Evolutionary conservation across 2,113 vertebrate species (phyloP).

Genomic region (cattle (Bos taurus)): DNA sequence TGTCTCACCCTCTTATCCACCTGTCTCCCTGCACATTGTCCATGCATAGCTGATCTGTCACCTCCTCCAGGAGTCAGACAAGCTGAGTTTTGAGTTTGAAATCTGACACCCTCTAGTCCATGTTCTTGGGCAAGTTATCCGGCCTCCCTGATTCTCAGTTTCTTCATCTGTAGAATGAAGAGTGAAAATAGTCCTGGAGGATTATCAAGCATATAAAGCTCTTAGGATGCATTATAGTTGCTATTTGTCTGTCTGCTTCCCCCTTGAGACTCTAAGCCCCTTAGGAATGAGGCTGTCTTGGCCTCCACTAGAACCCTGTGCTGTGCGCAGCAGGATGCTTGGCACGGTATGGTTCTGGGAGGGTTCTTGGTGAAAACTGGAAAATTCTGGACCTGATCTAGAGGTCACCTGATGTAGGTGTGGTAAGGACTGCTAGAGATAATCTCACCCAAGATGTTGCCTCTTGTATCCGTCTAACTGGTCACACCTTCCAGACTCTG

Average conservation of each 20-base stretch:
- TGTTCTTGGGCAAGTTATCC: neutral
- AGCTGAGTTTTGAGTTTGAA: neutral
- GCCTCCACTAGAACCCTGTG: neutral
- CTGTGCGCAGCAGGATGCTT: neutral
- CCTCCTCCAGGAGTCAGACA: neutral
- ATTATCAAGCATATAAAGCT: neutral
- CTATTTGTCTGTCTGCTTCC: neutral
- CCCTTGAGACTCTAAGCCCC: neutral
- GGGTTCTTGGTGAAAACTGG: neutral
- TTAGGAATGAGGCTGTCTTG: neutral
- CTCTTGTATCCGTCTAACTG: neutral
- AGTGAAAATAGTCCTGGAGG: neutral
- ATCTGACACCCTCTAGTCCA: neutral
- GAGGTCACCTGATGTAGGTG: neutral
- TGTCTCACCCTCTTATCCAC: neutral
- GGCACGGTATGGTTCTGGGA: neutral
- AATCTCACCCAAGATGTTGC: neutral
- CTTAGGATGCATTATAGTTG: neutral
- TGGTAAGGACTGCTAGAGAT: neutral
- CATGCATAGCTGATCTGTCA: rapidly evolving
- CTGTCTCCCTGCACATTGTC: neutral
- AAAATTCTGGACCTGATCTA: neutral
- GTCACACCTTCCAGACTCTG: neutral
- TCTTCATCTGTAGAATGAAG: neutral
- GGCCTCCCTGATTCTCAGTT: neutral